Base-by-base conservation (phyloP, 2,888 invertebrate species). In the Horisme vitalbata region DNA sequence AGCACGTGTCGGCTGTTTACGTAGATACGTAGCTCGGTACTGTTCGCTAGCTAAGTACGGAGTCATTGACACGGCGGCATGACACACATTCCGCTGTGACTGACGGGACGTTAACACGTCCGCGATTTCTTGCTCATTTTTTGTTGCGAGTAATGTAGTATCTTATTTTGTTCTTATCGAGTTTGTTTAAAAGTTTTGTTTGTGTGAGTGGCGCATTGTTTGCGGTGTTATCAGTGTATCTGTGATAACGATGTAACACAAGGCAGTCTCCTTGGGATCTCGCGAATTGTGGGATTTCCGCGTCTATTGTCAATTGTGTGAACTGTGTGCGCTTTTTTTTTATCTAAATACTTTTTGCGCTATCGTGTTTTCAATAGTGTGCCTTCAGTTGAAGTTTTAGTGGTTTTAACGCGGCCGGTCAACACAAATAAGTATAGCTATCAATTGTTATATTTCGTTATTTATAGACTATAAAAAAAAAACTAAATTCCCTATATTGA, bases 21-120 rank as follows among this genome's bases (percentile, higher is more conserved):
- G 80, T 79, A 50, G 75, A 85, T 88, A 88, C 86, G 80, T 79
- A 50, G 75, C 74, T 61, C 51, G 50, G 68, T 68, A 67, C 71
- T 59, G 63, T 60, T 63, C 61, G 45, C 51, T 52, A 65, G 68
- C 66, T 68, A 64, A 68, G 74, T 71, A 71, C 72, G 70, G 73
- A 79, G 87, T 87, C 88, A 83, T 75, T 88, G 88, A 88, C 87
- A 79, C 79, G 77, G 71, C 76, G 75, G 72, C 80, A 73, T 91
- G 90, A 90, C 90, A 90, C 75, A 89, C 87, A 90, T 89, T 87
- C 86, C 74, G 75, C 72, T 63, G 55, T 65, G 72, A 69, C 71
- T 79, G 83, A 80, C 80, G 75, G 80, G 70, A 71, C 75, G 74
- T 63, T 65, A 71, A 68, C 75, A 78, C 78, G 79, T 76, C 74